Evolutionary conservation across 2,797 vertebrate genomes (phyloP), one percentile per base, ranked within the genome.

Genomic region (Lepilemur septentrionalis): DNA sequence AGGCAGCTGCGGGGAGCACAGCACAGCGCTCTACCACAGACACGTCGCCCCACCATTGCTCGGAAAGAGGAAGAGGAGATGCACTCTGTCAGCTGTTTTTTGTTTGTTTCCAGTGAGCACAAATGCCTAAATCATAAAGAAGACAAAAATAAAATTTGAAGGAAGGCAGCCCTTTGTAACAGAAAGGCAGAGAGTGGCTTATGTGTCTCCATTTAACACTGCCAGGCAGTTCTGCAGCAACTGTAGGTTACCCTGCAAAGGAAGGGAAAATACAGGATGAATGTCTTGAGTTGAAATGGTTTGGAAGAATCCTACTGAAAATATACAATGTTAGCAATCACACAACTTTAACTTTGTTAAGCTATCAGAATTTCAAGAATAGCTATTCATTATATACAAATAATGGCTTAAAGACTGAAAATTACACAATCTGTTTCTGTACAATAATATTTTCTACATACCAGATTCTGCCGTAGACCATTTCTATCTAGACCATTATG

Each of bases 201-300:
- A 99, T 98, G 99, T 99, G 98, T 99, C 99, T 81, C 99, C 99
- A 97, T 99, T 99, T 97, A 99, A 98, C 98, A 99, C 99, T 25
- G 99, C 99, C 98, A 99, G 98, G 98, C 99, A 99, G 98, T 99
- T 99, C 98, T 99, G 99, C 98, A 99, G 98, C 98, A 99, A 98
- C 98, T 99, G 99, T 92, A 99, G 99, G 97, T 99, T 99, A 97
- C 99, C 99, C 99, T 99, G 98, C n/a, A 97, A 97, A 98, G 93
- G 96, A 67, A 98, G 89, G 96, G 89, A 95, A 73, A 84, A 97
- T 5, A 57, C 38, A 57, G 8, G 38, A n/a, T 25, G 23, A 88
- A 38, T 38, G 5, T 41, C 43, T 61, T 43, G 12, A 48, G 57
- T 89, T 52, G 92, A 67, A 23, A 70, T 0, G 87, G 30, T 25